Conservation (phyloP, 2,113 vertebrate genomes). For the Brienomyrus brachyistius region DNA sequence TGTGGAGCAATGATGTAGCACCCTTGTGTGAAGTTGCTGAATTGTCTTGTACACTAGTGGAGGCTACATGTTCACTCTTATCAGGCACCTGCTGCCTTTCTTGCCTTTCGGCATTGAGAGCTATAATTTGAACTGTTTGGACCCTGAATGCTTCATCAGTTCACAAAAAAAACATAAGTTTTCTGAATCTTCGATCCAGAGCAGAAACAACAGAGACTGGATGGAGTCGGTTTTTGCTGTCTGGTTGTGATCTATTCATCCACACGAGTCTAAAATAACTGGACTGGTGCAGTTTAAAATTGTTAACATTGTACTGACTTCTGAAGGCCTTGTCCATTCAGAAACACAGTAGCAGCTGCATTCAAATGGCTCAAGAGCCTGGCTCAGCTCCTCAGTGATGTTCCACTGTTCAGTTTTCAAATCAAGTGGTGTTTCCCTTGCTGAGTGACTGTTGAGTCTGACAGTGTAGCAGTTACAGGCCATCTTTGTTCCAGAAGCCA, state of each 20-base stretch:
- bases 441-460: slow-evolving; percentile 16
- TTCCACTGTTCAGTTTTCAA: slow-evolving; percentile 19
- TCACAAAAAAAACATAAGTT: background rate
- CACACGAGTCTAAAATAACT: background rate
- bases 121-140: background rate
- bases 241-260: background rate
- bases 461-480: slow-evolving; percentile 21
- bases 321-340: background rate
- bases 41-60: background rate
- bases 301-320: background rate
- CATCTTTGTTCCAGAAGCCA: slow-evolving; percentile 27
- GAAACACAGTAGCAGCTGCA: background rate
- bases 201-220: background rate
- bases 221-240: background rate
- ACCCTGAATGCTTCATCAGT: background rate
- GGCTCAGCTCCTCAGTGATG: background rate
- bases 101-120: background rate
- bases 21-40: background rate
- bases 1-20: background rate
- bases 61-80: background rate
- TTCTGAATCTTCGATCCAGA: background rate
- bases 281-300: background rate
- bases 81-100: background rate
- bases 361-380: background rate
- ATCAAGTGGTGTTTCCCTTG: slow-evolving; percentile 21